Evolutionary conservation across 1,140 invertebrate species (phyloP).

Genomic region (Marisa cornuarietis): DNA sequence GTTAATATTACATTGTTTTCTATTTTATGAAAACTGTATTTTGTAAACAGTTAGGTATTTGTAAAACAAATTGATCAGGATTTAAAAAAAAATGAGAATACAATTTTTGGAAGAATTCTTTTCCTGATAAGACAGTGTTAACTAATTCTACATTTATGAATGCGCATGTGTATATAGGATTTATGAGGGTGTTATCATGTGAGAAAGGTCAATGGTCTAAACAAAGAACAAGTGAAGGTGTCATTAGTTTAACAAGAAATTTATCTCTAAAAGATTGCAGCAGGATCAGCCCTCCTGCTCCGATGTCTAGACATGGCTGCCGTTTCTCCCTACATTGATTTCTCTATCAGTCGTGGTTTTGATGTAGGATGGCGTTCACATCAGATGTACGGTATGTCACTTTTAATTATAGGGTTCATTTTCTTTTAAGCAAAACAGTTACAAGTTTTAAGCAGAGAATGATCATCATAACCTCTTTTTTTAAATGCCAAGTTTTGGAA

Average conservation of each 20-base stretch:
- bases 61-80: too few species aligned
- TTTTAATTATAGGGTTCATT: background rate
- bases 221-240: background rate
- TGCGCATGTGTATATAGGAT: background rate
- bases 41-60: too few species aligned
- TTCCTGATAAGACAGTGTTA: background rate
- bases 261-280: slow-evolving; percentile 3
- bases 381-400: slow-evolving; percentile 32
- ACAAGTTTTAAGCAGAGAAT: background rate
- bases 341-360: slow-evolving; percentile 56
- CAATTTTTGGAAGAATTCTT: too few species aligned
- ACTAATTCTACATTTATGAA: background rate
- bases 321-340: slow-evolving; percentile 25
- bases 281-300: slow-evolving; percentile 8
- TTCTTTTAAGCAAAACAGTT: background rate
- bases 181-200: background rate
- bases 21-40: too few species aligned
- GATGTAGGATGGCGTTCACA: slow-evolving; percentile 54
- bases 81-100: too few species aligned
- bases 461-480: background rate
- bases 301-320: slow-evolving; percentile 6
- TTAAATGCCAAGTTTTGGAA: background rate
- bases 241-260: background rate
- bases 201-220: background rate
- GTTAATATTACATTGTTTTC: too few species aligned